Conservation (phyloP, 2,888 invertebrate genomes). For the Torymus tubicola region DNA sequence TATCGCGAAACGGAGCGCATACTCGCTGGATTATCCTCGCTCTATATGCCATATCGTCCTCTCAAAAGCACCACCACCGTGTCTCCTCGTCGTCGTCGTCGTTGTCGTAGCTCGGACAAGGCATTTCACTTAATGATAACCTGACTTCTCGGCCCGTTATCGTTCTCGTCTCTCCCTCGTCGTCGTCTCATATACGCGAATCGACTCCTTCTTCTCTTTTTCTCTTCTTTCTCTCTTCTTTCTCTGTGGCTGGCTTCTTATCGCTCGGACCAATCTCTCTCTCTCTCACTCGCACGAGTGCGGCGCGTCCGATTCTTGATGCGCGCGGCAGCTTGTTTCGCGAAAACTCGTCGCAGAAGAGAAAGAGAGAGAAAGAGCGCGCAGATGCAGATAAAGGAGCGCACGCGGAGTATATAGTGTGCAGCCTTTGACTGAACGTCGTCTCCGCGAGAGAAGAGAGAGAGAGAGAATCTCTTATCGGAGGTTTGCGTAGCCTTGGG, state of each 20-base stretch:
- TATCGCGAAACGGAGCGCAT: conserved; percentile 38
- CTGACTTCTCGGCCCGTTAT: conserved; percentile 64
- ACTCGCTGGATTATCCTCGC: conserved; percentile 61
- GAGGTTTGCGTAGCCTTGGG: conserved; percentile 28
- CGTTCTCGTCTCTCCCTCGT: conserved; percentile 60
- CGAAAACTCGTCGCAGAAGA: conserved; percentile 51
- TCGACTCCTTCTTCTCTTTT: conserved; percentile 58
- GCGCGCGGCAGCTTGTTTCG: conserved; percentile 51
- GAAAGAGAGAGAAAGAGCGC: neutral
- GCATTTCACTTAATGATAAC: conserved; percentile 77
- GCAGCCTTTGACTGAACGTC: conserved; percentile 28
- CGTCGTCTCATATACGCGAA: conserved; percentile 58
- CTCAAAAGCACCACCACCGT: neutral
- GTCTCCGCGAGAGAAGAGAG: neutral
- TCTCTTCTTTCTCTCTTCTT: conserved; percentile 61
- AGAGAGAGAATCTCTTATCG: conserved; percentile 35
- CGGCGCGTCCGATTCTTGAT: conserved; percentile 44
- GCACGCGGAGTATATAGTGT: neutral
- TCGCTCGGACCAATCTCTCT: conserved; percentile 68
- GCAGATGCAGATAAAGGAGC: conserved; percentile 52
- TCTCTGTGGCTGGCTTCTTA: conserved; percentile 60
- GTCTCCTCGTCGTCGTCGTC: conserved; percentile 54
- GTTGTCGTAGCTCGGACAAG: conserved; percentile 72
- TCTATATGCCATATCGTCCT: conserved; percentile 40
- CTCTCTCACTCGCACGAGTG: conserved; percentile 47